Conservation (phyloP, 2,113 vertebrate species). For the Echinops telfairi region DNA sequence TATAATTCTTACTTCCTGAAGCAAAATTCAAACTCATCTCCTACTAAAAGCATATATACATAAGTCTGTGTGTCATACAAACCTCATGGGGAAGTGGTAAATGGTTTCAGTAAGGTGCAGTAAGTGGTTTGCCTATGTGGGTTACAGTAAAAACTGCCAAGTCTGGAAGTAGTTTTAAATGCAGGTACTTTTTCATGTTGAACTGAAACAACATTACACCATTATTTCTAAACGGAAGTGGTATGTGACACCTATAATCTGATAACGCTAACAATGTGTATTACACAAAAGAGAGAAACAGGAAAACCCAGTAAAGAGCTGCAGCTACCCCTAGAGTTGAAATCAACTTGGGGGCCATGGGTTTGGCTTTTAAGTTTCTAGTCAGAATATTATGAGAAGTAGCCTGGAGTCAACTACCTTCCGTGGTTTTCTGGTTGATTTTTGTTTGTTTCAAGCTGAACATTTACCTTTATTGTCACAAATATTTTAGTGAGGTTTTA, state of each 20-base stretch:
- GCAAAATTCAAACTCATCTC: constrained; percentile 76
- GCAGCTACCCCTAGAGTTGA: not conserved
- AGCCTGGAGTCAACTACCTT: not conserved
- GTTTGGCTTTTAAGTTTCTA: not conserved
- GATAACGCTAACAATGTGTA: constrained; percentile 14
- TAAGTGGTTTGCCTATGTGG: constrained; percentile 4
- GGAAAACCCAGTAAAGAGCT: not conserved
- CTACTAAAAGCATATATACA: constrained; percentile 61
- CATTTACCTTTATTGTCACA: not conserved
- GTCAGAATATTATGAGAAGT: not conserved
- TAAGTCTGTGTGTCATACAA: constrained; percentile 59
- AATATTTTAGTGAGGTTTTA: constrained; percentile 8
- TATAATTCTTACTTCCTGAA: constrained; percentile 62
- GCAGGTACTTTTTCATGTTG: constrained; percentile 43
- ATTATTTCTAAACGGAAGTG: constrained; percentile 59
- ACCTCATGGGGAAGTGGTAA: constrained; percentile 65
- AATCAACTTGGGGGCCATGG: not conserved
- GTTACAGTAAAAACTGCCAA: constrained; percentile 64
- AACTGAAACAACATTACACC: constrained; percentile 12
- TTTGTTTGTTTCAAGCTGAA: constrained; percentile 21
- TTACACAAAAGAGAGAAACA: not conserved
- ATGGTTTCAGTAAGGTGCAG: constrained; percentile 71
- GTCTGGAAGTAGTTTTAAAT: constrained; percentile 67
- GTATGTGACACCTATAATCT: constrained; percentile 29
- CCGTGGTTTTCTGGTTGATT: not conserved